Evolutionary conservation across 2,888 invertebrate genomes (phyloP).

Genomic region (Andrena flavipes): DNA sequence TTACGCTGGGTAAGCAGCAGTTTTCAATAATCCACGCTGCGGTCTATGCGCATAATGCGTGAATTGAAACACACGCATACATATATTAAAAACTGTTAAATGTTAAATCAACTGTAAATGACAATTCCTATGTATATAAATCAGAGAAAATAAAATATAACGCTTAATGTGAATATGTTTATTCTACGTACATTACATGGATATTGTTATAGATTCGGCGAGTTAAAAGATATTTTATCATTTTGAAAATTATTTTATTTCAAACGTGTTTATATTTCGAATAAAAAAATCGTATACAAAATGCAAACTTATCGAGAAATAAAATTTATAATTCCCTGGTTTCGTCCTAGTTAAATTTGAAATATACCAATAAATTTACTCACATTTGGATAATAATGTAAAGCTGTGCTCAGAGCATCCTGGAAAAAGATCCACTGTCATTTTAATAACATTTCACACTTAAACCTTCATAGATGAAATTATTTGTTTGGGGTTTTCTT

Average conservation of each 20-base stretch:
- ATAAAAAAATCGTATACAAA: not conserved
- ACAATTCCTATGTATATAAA: constrained; percentile 77
- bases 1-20: too few relatives aligned
- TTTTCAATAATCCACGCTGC: too few relatives aligned
- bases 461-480: constrained; percentile 6
- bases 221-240: constrained; percentile 9
- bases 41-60: too few relatives aligned
- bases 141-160: constrained; percentile 73
- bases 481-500: not conserved
- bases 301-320: not conserved
- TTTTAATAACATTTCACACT: not conserved
- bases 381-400: constrained; percentile 69
- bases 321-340: not conserved
- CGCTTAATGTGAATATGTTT: constrained; percentile 20
- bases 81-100: too few relatives aligned
- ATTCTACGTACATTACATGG: not conserved
- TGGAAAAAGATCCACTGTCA: constrained; percentile 44
- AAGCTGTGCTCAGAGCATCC: constrained; percentile 65
- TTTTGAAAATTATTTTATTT: not conserved
- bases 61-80: too few relatives aligned
- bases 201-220: not conserved
- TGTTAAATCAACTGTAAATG: constrained; percentile 69
- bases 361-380: constrained; percentile 64
- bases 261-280: constrained; percentile 8
- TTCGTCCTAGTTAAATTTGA: constrained; percentile 14